These are phyloP conservation scores for Campoletis raptor DNA, from an alignment of 2,888 invertebrate genomes.

Conservation along the genomic window DNA sequence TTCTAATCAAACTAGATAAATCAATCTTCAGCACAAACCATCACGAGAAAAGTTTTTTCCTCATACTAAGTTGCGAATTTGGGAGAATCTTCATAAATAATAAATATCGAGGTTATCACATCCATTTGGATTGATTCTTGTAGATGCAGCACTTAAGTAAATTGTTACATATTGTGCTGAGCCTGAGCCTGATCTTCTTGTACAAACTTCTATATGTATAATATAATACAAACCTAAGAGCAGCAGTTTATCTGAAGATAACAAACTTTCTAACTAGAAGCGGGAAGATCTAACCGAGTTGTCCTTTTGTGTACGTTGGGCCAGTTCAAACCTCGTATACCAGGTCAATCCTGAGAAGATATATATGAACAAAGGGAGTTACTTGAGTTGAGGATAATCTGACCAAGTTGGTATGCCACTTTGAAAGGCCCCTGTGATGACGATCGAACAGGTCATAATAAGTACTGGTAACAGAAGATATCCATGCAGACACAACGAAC, in stretches of 20 bases:
- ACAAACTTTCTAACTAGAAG: slow-evolving; percentile 41
- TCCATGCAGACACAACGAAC: background rate
- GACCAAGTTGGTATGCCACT: slow-evolving; percentile 45
- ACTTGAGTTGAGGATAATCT: slow-evolving; percentile 49
- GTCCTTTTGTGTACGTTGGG: background rate
- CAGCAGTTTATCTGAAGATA: slow-evolving; percentile 39
- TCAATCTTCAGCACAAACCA: background rate
- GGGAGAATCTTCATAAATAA: background rate
- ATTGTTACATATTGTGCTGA: background rate
- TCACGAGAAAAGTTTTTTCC: background rate
- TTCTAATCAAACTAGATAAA: slow-evolving; percentile 10
- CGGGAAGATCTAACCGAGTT: background rate
- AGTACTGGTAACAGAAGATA: background rate
- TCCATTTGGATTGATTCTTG: background rate
- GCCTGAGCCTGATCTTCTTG: background rate
- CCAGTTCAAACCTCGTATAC: background rate
- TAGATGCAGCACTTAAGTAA: background rate
- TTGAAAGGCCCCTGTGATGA: background rate
- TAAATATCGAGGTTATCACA: background rate
- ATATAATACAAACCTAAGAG: slow-evolving; percentile 5
- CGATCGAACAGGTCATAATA: slow-evolving; percentile 16
- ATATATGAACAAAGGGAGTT: slow-evolving; percentile 30
- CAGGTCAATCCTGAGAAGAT: background rate
- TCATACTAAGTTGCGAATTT: background rate
- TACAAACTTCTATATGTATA: background rate